A percentile compares a stretch with the other conserved stretches of the same genome.
These are phyloP conservation scores for Petroica traversi DNA, from an alignment of 2,113 vertebrate genomes.

Conservation along the genomic window DNA sequence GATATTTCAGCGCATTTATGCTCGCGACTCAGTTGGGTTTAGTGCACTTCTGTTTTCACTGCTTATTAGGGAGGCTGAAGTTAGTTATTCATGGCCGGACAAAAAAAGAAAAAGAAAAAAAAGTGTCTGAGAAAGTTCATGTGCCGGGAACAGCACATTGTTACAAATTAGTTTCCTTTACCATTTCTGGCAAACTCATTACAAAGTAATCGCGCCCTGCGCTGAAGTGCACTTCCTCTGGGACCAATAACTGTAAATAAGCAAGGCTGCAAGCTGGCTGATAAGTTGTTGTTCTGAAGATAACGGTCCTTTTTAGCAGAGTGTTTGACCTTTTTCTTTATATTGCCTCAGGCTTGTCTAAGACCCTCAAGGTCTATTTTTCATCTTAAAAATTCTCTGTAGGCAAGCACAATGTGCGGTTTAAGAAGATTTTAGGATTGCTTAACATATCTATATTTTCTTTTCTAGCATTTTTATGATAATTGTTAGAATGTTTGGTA, in stretches of 20 bases:
- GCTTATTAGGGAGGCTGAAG: constrained; percentile 61
- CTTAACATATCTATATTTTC: constrained; percentile 65
- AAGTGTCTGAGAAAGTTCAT: constrained; percentile 67
- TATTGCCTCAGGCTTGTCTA: constrained; percentile 84
- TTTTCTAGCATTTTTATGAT: constrained; percentile 59
- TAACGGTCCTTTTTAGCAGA: constrained; percentile 85
- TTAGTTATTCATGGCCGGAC: constrained; percentile 51
- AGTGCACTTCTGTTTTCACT: constrained; percentile 61
- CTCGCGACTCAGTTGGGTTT: constrained; percentile 61
- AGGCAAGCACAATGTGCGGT: constrained; percentile 77
- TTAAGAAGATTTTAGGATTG: constrained; percentile 73
- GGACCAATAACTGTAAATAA: constrained; percentile 95
- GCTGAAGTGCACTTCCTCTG: constrained; percentile 85
- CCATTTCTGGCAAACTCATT: constrained; percentile 87
- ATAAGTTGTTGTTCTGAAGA: constrained; percentile 88
- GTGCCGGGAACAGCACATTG: constrained; percentile 66
- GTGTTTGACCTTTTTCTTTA: constrained; percentile 91
- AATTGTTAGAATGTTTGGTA: constrained; percentile 57
- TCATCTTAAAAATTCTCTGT: constrained; percentile 84
- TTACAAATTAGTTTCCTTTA: constrained; percentile 78
- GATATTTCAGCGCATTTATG: constrained; percentile 77
- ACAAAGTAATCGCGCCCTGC: constrained; percentile 85
- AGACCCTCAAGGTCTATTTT: constrained; percentile 84
- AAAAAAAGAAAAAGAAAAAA: not conserved
- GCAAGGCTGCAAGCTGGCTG: constrained; percentile 83